Evolutionary conservation across 2,888 invertebrate species (phyloP).

Genomic region (Melanotus villosus): DNA sequence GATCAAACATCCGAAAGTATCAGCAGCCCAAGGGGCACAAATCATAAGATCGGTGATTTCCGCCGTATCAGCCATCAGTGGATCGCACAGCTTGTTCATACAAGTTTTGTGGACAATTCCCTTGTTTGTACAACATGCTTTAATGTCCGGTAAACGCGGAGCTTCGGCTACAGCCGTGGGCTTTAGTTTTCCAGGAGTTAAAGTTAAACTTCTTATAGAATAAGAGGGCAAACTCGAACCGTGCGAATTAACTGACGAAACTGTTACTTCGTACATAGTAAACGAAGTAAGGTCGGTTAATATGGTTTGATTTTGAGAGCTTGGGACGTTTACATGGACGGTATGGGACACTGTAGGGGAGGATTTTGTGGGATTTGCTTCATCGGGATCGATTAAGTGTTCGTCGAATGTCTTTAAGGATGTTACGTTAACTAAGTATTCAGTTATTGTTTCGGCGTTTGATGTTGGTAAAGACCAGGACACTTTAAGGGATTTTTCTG

Average conservation of each 20-base stretch:
- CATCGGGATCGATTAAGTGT: conserved; percentile 70
- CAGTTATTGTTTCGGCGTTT: conserved; percentile 76
- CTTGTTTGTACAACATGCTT: conserved; percentile 78
- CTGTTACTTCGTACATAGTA: conserved; percentile 87
- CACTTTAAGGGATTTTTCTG: conserved; percentile 80
- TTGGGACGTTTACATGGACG: conserved; percentile 72
- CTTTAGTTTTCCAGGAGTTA: conserved; percentile 77
- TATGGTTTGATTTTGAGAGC: conserved; percentile 73
- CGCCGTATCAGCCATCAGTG: conserved; percentile 69
- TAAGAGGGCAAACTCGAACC: conserved; percentile 85
- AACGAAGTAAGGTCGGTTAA: conserved; percentile 79
- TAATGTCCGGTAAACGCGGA: conserved; percentile 82
- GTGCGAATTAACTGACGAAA: conserved; percentile 80
- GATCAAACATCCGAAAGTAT: conserved; percentile 84
- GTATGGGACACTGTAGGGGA: conserved; percentile 64
- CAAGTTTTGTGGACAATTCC: conserved; percentile 84
- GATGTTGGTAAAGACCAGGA: conserved; percentile 79
- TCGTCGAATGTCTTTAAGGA: conserved; percentile 79
- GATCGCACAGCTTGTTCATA: conserved; percentile 85
- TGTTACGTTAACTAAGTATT: conserved; percentile 82
- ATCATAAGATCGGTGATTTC: conserved; percentile 89
- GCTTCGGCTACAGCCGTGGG: conserved; percentile 72
- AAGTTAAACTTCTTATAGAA: conserved; percentile 79
- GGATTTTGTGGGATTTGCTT: conserved; percentile 52
- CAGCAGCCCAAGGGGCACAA: conserved; percentile 89